A percentile compares a stretch with the other conserved stretches of the same genome.
Evolutionary conservation across 2,888 invertebrate genomes (phyloP).

Genomic region (Crocallis elinguaria): DNA sequence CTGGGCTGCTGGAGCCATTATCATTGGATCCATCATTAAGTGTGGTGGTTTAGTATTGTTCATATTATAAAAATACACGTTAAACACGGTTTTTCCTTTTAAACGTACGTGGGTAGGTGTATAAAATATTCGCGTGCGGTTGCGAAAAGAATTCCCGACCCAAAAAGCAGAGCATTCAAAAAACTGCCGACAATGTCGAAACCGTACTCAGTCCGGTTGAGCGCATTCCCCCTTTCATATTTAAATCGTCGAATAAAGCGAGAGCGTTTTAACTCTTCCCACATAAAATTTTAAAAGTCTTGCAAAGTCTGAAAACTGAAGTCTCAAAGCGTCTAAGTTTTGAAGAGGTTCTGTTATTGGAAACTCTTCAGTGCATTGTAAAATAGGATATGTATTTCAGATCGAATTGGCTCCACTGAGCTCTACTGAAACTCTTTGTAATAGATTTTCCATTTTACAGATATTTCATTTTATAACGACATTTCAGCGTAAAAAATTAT

Average conservation of each 20-base stretch:
- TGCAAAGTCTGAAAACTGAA: conserved; percentile 1
- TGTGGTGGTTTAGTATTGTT: too few species aligned
- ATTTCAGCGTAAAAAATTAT: too few species aligned
- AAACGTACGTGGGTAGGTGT: too few species aligned
- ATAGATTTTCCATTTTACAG: too few species aligned
- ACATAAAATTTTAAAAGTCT: conserved; percentile 10
- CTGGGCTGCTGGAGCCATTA: too few species aligned
- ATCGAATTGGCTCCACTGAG: conserved; percentile 1
- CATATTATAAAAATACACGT: background rate
- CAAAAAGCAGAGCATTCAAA: conserved; percentile 3
- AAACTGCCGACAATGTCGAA: conserved; percentile 21
- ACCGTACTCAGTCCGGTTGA: conserved; percentile 5
- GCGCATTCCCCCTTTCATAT: conserved; percentile 18
- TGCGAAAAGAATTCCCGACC: conserved; percentile 9
- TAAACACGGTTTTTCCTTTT: background rate
- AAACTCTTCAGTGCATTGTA: conserved; percentile 4
- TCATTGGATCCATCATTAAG: too few species aligned
- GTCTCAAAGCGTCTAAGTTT: conserved; percentile 4
- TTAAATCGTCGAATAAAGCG: conserved; percentile 26
- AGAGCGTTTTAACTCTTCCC: conserved; percentile 13
- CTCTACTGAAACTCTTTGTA: too few species aligned
- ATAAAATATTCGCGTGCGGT: background rate
- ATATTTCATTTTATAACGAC: too few species aligned
- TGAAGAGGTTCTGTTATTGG: conserved; percentile 6
- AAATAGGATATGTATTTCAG: conserved; percentile 22